A percentile compares a stretch with the other conserved stretches of the same genome.
Evolutionary conservation across 2,888 invertebrate genomes (phyloP).

Genomic region (Machimus atricapillus): DNA sequence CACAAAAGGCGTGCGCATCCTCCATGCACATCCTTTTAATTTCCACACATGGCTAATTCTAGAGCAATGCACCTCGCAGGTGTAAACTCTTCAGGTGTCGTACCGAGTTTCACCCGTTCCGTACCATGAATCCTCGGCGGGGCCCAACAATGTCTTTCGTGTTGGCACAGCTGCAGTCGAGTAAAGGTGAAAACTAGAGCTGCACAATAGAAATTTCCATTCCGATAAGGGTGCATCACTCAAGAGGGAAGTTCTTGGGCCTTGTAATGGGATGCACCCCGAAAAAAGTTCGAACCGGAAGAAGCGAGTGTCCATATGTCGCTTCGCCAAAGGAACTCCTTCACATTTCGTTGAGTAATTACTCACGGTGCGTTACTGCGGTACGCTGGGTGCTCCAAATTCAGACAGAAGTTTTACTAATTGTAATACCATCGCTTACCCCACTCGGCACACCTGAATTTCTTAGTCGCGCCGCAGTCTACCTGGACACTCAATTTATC

Average conservation of each 20-base stretch:
- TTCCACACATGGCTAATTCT: neutral
- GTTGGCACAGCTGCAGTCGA: neutral
- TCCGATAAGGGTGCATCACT: conserved; percentile 23
- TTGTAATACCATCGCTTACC: neutral
- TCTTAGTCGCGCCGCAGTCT: neutral
- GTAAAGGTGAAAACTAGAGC: neutral
- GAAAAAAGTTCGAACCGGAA: conserved; percentile 32
- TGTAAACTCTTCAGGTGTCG: conserved; percentile 39
- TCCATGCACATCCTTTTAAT: neutral
- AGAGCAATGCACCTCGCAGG: conserved; percentile 26
- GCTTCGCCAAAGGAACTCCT: neutral
- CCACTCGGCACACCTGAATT: neutral
- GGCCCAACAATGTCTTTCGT: neutral
- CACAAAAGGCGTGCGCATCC: neutral
- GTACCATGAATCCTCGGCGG: conserved; percentile 22
- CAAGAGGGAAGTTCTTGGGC: conserved; percentile 28
- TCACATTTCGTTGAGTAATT: conserved; percentile 22
- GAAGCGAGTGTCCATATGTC: conserved; percentile 25
- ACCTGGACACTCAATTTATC: conserved; percentile 7
- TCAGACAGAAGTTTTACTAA: neutral
- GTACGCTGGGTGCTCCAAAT: neutral
- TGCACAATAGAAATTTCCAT: conserved; percentile 1
- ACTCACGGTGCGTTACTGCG: neutral
- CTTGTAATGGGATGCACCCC: conserved; percentile 33
- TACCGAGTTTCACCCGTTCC: conserved; percentile 41